Conservation (phyloP, 1,140 invertebrate genomes). For the Trichomalopsis sarcophagae region DNA sequence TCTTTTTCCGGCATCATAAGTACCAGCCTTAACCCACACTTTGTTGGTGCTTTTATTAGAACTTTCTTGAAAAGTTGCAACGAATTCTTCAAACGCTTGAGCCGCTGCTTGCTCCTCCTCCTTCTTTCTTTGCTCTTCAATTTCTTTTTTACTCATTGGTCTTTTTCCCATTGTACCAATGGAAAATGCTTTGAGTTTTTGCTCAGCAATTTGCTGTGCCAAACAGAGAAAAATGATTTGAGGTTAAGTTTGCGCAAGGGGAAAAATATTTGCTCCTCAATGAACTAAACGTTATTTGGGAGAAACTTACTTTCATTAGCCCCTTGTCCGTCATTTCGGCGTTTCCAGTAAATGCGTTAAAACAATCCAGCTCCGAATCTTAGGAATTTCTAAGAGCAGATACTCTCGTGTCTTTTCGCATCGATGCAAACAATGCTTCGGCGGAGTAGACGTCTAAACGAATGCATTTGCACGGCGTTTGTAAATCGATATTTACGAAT, state of each 20-base stretch:
- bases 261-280: not conserved
- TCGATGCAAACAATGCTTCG: not conserved
- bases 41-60: constrained; percentile 86
- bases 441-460: not conserved
- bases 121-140: constrained; percentile 91
- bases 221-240: constrained; percentile 40
- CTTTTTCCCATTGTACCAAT: constrained; percentile 89
- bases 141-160: constrained; percentile 87
- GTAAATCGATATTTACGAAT: not conserved
- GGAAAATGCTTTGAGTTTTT: constrained; percentile 89
- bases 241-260: constrained; percentile 26
- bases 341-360: not conserved
- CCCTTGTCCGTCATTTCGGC: constrained; percentile 71
- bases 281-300: constrained; percentile 28
- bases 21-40: constrained; percentile 97
- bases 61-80: constrained; percentile 95
- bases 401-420: constrained; percentile 12
- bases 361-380: not conserved
- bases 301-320: constrained; percentile 69
- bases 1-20: constrained; percentile 95
- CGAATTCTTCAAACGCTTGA: constrained; percentile 96
- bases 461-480: constrained; percentile 15
- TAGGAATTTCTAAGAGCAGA: not conserved
- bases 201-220: constrained; percentile 80
- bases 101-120: constrained; percentile 92